Evolutionary conservation across 1,140 invertebrate species (phyloP), one percentile per base, ranked within the genome.

Genomic region (Yoshiicerus persimilis): DNA sequence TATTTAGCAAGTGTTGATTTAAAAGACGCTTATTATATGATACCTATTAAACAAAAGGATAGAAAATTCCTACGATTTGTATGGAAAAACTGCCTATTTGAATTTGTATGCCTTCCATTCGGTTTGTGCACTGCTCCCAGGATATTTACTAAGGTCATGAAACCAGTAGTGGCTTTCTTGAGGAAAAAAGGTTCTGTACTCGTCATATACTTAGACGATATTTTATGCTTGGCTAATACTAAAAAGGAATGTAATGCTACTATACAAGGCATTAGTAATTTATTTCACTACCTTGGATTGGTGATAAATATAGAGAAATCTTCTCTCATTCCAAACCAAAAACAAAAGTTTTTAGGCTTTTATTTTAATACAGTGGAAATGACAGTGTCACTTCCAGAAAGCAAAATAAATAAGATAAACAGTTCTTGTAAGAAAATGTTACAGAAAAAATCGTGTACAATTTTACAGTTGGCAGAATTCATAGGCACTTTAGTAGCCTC

Each of bases 21-120:
- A 6, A 80, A 89, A n/a, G 89, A 89, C 32, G 89, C 89, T 0
- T 90, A 89, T 62, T 66, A 87, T 62, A 38, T 87, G 11, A 86
- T 90, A 27, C 86, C 87, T 23, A 62, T 90, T 38, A 80, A 38
- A 10, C 2, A 75, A 30, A 16, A 89, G 20, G 23, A 89, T 47
- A 38, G 83, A 20, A 89, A 89, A 86, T 90, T 86, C 66, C 86
- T 90, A 34, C 30, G 85, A 64, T 89, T 90, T 77, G n/a, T 38
- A 23, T 90, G 64, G 83, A 89, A 77, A 1, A 27, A 39, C 30
- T 25, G 41, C 3, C 16, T 89, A 1, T 90, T 83, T 47, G 5
- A 90, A 41, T 89, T 83, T 64, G 84, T 25, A 11, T 87, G 89
- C 85, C 16, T 90, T 1, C 86, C 84, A 27, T 90, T 90, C 75